These are phyloP conservation scores for Papilio dardanus DNA, from an alignment of 1,140 invertebrate species.

Conservation along the genomic window DNA sequence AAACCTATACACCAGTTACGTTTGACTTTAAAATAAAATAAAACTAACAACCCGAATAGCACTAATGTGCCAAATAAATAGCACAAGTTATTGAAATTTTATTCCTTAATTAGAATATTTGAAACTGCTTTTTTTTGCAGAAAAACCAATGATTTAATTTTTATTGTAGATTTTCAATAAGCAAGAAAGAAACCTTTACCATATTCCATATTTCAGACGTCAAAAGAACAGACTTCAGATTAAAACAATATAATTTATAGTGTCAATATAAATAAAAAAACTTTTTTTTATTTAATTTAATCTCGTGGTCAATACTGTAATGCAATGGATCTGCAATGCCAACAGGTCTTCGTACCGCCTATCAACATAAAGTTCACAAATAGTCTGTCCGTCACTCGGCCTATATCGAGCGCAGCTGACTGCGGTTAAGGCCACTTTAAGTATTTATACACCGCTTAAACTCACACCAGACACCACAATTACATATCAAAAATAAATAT, in stretches of 20 bases:
- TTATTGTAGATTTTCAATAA: no score
- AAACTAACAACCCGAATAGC: no score
- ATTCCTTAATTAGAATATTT: no score
- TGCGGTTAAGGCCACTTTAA: slow-evolving; percentile 39
- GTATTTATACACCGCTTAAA: slow-evolving; percentile 31
- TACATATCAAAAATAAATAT: background rate
- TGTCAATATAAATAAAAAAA: no score
- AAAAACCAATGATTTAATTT: no score
- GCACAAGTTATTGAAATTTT: no score
- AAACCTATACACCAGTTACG: slow-evolving; percentile 14
- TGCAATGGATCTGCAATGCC: background rate
- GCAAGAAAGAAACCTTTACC: background rate
- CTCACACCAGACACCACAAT: background rate
- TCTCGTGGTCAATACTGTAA: background rate
- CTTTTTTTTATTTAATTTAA: background rate
- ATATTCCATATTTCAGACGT: background rate
- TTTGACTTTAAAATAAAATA: background rate
- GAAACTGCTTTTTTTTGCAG: no score
- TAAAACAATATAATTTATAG: no score
- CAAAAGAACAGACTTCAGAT: no score
- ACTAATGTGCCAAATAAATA: no score
- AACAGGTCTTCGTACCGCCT: slow-evolving; percentile 4
- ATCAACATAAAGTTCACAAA: slow-evolving; percentile 35
- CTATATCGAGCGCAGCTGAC: slow-evolving; percentile 34
- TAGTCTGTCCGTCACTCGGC: slow-evolving; percentile 28